Conservation (phyloP, 2,797 vertebrate genomes). For the Coregonus sp. region DNA sequence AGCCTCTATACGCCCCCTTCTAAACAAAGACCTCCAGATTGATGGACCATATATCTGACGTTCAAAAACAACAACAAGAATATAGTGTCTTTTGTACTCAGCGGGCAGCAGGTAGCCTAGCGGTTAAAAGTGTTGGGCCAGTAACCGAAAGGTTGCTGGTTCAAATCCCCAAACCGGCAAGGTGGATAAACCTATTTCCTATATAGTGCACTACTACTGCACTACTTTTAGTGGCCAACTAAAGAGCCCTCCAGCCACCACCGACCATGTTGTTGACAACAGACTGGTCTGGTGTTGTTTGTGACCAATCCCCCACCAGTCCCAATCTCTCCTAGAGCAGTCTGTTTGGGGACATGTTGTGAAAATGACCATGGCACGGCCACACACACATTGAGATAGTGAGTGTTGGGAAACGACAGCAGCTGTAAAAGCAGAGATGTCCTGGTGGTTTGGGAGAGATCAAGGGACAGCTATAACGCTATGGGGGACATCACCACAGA, state of each 20-base stretch:
- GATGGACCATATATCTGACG: neutral
- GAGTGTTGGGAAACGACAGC: slow-evolving; percentile 39
- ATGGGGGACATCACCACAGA: slow-evolving; percentile 1
- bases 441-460: slow-evolving; percentile 26
- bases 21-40: neutral
- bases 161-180: no score
- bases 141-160: no score
- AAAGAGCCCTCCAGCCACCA: slow-evolving; percentile 5
- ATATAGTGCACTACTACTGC: neutral
- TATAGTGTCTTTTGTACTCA: no score
- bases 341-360: slow-evolving; percentile 27
- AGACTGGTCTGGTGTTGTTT: slow-evolving; percentile 6
- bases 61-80: neutral
- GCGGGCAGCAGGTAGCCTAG: no score
- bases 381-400: neutral
- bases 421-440: slow-evolving; percentile 63
- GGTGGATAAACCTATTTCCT: neutral
- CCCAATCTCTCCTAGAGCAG: neutral
- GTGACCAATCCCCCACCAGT: neutral
- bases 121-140: no score
- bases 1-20: neutral
- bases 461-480: neutral
- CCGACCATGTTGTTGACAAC: slow-evolving; percentile 13
- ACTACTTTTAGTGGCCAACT: no score
- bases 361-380: slow-evolving; percentile 1